phyloP scores from a whole-genome alignment of 2,113 vertebrate genomes.

The Pseudorasbora parva region DNA sequence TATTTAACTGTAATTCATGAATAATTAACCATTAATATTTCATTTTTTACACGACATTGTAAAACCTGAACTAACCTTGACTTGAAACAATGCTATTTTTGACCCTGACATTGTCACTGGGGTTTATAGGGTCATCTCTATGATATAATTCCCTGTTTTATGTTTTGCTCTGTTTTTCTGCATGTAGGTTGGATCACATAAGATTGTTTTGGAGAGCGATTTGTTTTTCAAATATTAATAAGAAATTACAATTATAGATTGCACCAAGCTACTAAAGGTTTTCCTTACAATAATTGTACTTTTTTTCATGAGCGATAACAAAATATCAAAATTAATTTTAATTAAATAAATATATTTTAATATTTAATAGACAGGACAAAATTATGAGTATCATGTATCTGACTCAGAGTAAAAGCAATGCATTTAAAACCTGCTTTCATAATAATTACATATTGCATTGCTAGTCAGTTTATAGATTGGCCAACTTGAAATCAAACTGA shows the following conservation, averaged over 20 bases:
- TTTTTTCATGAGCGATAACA: background rate
- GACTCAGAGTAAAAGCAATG: background rate
- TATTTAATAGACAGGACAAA: background rate
- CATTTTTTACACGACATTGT: background rate
- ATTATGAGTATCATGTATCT: background rate
- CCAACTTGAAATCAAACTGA: constrained; percentile 2
- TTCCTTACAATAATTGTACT: background rate
- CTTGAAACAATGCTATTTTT: background rate
- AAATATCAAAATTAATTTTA: background rate
- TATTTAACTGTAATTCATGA: background rate
- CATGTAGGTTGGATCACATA: background rate
- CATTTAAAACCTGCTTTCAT: background rate
- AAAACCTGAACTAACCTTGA: background rate
- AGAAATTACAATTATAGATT: background rate
- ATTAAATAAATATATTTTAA: background rate
- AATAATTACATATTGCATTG: background rate
- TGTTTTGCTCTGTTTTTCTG: background rate
- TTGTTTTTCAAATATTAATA: background rate
- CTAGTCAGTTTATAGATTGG: background rate
- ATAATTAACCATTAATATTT: background rate
- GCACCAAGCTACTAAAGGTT: background rate
- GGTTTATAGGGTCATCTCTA: background rate
- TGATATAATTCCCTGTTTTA: background rate
- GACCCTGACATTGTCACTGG: background rate
- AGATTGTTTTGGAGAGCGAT: background rate